Evolutionary conservation across 2,888 invertebrate genomes (phyloP).

Genomic region (Dione vanillae): DNA sequence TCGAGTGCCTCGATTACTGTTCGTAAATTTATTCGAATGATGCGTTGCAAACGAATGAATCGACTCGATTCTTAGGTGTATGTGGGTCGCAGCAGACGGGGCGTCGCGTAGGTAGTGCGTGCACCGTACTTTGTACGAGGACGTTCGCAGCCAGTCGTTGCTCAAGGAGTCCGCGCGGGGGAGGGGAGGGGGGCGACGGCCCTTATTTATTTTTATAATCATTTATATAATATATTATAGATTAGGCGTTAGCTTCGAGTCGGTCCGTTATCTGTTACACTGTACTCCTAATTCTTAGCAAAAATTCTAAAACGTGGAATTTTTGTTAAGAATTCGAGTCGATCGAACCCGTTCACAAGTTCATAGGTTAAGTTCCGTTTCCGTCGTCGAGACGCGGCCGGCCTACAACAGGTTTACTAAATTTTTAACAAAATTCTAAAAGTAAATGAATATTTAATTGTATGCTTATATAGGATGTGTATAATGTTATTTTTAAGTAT

Average conservation of each 20-base stretch:
- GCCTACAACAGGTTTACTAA: slow-evolving; percentile 42
- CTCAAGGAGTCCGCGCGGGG: slow-evolving; percentile 63
- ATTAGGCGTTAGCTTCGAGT: slow-evolving; percentile 68
- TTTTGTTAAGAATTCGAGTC: slow-evolving; percentile 15
- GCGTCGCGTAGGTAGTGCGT: slow-evolving; percentile 50
- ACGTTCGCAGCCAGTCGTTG: slow-evolving; percentile 57
- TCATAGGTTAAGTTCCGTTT: slow-evolving; percentile 6
- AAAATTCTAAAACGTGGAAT: background rate
- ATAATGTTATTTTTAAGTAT: slow-evolving; percentile 76
- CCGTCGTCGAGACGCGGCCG: slow-evolving; percentile 1
- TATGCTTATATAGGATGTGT: slow-evolving; percentile 75
- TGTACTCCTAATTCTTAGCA: slow-evolving; percentile 4
- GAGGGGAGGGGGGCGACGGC: slow-evolving; percentile 62
- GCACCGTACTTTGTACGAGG: slow-evolving; percentile 54
- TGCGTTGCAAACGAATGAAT: background rate
- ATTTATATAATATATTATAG: slow-evolving; percentile 74
- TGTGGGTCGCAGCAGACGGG: background rate
- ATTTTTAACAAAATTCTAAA: slow-evolving; percentile 67
- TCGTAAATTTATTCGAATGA: background rate
- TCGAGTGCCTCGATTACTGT: slow-evolving; percentile 33
- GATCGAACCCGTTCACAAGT: slow-evolving; percentile 2
- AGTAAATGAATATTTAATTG: slow-evolving; percentile 56
- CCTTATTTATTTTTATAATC: slow-evolving; percentile 84
- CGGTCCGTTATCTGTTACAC: slow-evolving; percentile 35
- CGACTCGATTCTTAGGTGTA: background rate